A percentile compares a stretch with the other conserved stretches of the same genome.
phyloP scores from a whole-genome alignment of 92 coral and sea anemone species.

The Phenganax stokvisi region DNA sequence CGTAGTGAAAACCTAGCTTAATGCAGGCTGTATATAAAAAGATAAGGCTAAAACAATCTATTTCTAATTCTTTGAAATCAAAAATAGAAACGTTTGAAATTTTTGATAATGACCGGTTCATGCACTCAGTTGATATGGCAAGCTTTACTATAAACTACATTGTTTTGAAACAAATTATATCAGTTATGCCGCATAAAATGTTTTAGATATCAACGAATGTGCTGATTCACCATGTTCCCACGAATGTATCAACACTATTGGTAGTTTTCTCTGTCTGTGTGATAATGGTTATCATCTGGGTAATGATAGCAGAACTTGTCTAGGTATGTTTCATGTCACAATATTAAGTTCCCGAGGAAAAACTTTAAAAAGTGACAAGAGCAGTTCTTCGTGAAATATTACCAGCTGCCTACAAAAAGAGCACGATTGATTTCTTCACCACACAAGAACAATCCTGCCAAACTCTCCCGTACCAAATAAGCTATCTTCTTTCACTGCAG shows the following conservation, averaged over 20 bases:
- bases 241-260: conserved; percentile 61
- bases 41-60: too few species aligned
- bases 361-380: too few species aligned
- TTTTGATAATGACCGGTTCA: neutral
- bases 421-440: too few species aligned
- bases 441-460: too few species aligned
- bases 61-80: neutral
- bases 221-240: conserved; percentile 58
- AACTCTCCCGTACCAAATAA: too few species aligned
- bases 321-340: conserved; percentile 52
- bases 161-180: too few species aligned
- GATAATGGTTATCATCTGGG: conserved; percentile 68
- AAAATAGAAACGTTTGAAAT: neutral
- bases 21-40: too few species aligned
- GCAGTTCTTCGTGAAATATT: too few species aligned
- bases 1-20: too few species aligned
- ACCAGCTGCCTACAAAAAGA: too few species aligned
- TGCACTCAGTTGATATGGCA: neutral
- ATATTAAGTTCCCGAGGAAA: neutral
- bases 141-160: neutral
- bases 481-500: too few species aligned
- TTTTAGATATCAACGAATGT: conserved; percentile 82
- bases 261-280: conserved; percentile 76
- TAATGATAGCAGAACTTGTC: conserved; percentile 69
- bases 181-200: too few species aligned